Conservation (phyloP, 2,797 vertebrate genomes). For the Orestias chungarensis region DNA sequence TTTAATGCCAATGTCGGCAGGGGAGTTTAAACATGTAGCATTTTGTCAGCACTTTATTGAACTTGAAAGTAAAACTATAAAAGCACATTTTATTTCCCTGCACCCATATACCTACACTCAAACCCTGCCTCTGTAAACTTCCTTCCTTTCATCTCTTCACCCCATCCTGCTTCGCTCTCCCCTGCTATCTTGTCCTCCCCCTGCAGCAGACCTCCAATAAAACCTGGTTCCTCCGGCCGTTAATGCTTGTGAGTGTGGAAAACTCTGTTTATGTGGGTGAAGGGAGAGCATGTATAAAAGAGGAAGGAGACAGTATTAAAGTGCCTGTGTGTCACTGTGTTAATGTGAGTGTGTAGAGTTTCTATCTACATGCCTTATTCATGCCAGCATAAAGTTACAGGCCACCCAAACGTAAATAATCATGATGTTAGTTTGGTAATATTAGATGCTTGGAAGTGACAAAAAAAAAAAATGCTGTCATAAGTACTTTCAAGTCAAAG, state of each 20-base stretch:
- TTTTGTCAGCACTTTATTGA: neutral
- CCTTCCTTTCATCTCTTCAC: neutral
- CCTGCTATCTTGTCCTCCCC: neutral
- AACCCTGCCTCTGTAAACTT: constrained; percentile 16
- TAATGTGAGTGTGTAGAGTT: constrained; percentile 36
- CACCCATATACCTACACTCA: constrained; percentile 8
- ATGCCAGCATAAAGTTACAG: constrained; percentile 57
- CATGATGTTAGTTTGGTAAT: no score
- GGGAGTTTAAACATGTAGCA: neutral
- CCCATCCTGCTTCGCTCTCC: neutral
- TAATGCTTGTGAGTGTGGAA: constrained; percentile 8
- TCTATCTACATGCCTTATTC: constrained; percentile 62
- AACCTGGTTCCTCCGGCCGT: constrained; percentile 10
- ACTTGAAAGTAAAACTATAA: neutral
- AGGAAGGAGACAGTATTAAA: neutral
- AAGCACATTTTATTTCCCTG: neutral
- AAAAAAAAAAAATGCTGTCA: neutral
- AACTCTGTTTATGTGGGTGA: neutral
- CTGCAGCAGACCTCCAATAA: constrained; percentile 26
- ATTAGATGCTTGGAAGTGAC: no score
- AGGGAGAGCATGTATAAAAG: constrained; percentile 1
- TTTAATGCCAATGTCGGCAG: no score
- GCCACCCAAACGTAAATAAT: constrained; percentile 28
- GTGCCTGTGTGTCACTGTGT: constrained; percentile 20
- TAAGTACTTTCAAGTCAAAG: neutral